Evolutionary conservation across 1,140 invertebrate species (phyloP).

Genomic region (Solenopsis invicta): DNA sequence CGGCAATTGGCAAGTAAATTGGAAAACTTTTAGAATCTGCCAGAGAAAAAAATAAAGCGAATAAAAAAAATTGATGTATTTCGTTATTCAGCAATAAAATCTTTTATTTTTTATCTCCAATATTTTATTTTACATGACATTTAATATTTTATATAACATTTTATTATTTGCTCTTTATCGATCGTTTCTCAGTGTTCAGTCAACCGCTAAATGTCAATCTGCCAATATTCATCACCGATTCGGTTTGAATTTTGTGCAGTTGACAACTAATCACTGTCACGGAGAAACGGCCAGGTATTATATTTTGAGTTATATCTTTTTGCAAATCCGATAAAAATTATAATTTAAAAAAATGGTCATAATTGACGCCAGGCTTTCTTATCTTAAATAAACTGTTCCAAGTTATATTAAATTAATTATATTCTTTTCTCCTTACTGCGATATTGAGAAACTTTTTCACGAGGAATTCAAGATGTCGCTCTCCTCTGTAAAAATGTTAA

Average conservation of each 20-base stretch:
- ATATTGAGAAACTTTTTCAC: background rate
- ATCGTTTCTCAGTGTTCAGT: slow-evolving; percentile 19
- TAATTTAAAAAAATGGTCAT: background rate
- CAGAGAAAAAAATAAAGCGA: background rate
- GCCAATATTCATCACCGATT: slow-evolving; percentile 39
- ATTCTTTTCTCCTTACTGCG: background rate
- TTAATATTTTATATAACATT: slow-evolving; percentile 38
- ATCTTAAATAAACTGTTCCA: background rate
- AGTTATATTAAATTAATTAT: background rate
- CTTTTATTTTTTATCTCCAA: slow-evolving; percentile 22
- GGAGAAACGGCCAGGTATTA: slow-evolving; percentile 9
- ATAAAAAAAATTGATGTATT: background rate
- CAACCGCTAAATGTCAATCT: slow-evolving; percentile 54
- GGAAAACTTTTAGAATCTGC: background rate
- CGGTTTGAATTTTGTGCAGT: slow-evolving; percentile 29
- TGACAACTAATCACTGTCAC: slow-evolving; percentile 20
- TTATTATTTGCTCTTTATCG: slow-evolving; percentile 40
- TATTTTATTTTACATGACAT: slow-evolving; percentile 43
- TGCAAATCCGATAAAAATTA: background rate
- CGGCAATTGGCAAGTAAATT: background rate
- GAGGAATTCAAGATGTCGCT: slow-evolving; percentile 45
- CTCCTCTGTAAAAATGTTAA: slow-evolving; percentile 21
- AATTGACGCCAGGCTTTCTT: background rate
- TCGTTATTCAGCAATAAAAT: slow-evolving; percentile 29
- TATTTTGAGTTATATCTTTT: background rate